phyloP scores from a whole-genome alignment of 2,113 vertebrate genomes.

The Catharus minimus region DNA sequence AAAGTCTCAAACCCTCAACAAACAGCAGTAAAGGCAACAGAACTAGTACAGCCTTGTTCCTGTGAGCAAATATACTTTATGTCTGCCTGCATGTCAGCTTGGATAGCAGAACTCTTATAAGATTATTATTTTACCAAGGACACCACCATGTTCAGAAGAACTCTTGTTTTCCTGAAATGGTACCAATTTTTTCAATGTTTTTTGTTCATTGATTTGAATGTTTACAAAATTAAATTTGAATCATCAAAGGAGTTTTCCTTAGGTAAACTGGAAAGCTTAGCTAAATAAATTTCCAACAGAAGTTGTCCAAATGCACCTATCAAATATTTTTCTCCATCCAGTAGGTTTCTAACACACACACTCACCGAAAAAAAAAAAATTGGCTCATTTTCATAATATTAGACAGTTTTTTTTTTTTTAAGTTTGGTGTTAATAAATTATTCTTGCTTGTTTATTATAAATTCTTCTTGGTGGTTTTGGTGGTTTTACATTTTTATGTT shows the following conservation, averaged over 20 bases:
- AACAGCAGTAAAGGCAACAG: not conserved
- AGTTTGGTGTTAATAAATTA: not conserved
- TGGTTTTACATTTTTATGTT: not conserved
- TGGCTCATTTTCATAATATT: not conserved
- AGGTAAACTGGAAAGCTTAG: not conserved
- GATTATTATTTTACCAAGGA: not conserved
- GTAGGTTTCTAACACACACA: not conserved
- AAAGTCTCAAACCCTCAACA: not conserved
- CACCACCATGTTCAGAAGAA: not conserved
- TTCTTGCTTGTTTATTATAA: not conserved
- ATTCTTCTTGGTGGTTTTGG: not conserved
- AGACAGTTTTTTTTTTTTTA: not conserved
- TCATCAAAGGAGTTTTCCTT: not conserved
- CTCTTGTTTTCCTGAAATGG: not conserved
- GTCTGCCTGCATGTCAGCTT: not conserved
- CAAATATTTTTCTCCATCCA: not conserved
- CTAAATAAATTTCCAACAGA: not conserved
- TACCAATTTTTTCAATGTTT: not conserved
- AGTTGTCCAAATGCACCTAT: not conserved
- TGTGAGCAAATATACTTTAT: not conserved
- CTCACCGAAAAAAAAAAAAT: not conserved
- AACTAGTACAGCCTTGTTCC: not conserved
- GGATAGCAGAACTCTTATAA: not conserved
- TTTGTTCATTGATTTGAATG: not conserved
- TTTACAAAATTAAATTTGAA: not conserved